Base-by-base conservation (phyloP, 2,797 vertebrate genomes). In the Sebastes hubbsi region DNA sequence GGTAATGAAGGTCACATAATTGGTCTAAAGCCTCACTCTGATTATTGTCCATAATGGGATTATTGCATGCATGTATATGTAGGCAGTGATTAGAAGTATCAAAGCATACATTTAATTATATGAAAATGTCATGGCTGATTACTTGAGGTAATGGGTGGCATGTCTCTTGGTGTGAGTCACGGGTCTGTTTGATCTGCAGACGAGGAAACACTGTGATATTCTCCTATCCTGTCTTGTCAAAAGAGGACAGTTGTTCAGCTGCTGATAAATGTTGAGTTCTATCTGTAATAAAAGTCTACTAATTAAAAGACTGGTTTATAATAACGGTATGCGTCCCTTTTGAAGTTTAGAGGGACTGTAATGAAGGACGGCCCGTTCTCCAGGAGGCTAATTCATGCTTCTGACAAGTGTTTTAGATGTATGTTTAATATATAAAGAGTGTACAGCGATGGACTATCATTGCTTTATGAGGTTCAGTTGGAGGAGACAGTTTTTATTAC, bases 401-500 rank as follows among this genome's bases (percentile, higher is more conserved):
- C 55, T 74, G 75, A 71, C 71, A 34, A 55, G 38, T 65, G 75
- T 38, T 83, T 77, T 34, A 71, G 46, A 72, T 74, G 52, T 52
- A 22, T 60, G 22, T 68, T 69, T 52, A 66, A 42, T 67, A 22
- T 36, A 70, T 67, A 13, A 42, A 14, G 6, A 32, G 22, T 20
- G 18, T 2, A 36, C 11, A 24, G 72, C 56, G n/a, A 52, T 29
- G 52, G 72, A 66, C 42, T 25, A 42, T 76, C 67, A 75, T 49
- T 34, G 38, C 75, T 75, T 69, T n/a, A 36, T 60, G 75, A 79
- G 24, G n/a, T 59, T 77, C 30, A 68, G 56, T 68, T 75, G 60
- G 59, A 78, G 73, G 64, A 75, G 72, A 63, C 68, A n/a, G 25
- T 22, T 81, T 88, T 84, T 87, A 86, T 75, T n/a, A 69, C 22